These are phyloP conservation scores for Paracyprichromis sp. DNA, from an alignment of 2,113 vertebrate species.

Conservation along the genomic window DNA sequence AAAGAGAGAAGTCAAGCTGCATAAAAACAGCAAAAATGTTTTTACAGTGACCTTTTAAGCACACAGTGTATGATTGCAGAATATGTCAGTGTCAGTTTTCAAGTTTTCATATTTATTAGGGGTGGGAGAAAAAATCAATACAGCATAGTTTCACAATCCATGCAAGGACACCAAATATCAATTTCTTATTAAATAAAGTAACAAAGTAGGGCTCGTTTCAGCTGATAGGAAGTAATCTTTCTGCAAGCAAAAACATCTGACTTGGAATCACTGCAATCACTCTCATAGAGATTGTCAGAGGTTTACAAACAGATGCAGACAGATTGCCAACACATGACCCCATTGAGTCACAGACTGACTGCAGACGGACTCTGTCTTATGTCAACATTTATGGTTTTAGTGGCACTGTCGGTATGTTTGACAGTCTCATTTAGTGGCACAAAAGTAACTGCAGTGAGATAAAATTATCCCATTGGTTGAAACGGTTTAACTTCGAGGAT, in stretches of 20 bases:
- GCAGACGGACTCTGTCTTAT: background rate
- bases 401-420: background rate
- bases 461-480: background rate
- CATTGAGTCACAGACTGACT: background rate
- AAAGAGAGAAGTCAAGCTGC: background rate
- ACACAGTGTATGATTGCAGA: background rate
- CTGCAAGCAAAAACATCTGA: background rate
- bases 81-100: background rate
- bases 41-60: background rate
- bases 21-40: rapidly evolving
- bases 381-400: background rate
- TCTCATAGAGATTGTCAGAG: background rate
- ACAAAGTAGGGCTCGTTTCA: background rate
- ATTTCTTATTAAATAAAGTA: background rate
- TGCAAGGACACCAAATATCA: background rate
- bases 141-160: background rate
- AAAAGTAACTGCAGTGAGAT: background rate
- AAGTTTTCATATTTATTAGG: background rate
- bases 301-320: background rate
- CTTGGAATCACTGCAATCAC: background rate
- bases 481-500: background rate
- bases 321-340: background rate
- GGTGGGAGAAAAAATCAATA: background rate
- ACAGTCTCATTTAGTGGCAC: background rate
- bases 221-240: background rate